Evolutionary conservation across 2,797 vertebrate species (phyloP), one percentile per base, ranked within the genome.

Genomic region (Streptopelia turtur): DNA sequence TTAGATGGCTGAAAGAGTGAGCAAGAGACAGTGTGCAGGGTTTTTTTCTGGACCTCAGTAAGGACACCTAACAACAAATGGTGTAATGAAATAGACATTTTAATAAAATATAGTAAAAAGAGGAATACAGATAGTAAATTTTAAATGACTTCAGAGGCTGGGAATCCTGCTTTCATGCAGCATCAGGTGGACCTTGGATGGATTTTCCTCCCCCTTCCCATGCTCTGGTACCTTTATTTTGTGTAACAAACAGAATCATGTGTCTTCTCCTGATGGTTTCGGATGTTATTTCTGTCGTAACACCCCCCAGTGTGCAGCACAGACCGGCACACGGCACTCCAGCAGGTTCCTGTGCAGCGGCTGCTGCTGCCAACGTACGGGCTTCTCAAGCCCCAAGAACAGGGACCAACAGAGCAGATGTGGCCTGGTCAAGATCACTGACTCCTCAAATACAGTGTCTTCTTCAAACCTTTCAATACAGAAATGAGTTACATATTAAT

Each of bases 401-500:
- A 53, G 61, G 37, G 41, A 8, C 35, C 39, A 81, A 27, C 31
- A 85, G 41, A 53, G 39, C 45, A 59, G 55, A 20, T 13, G 0
- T 39, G n/a, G 6, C 45, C 57, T 63, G 52, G 24, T 80, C 7
- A 37, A 80, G 52, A 47, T 85, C 25, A 33, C 15, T 16, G 11
- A 61, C 60, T 72, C 30, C 47, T 59, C 4, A 3, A 81, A 47
- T 60, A 39, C 13, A 10, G 4, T n/a, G 17, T 72, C 66, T 87
- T 83, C 43, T 8, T 13, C 60, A 86, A 88, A 65, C 30, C 56
- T 57, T 5, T 28, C 11, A 12, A 3, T 45, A 45, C 43, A 53
- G 39, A 93, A 55, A 37, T 55, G 70, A 94, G 31, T 82, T 91
- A 87, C 55, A 64, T 53, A 90, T 90, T 31, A 78, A 43, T 52